Base-by-base conservation (phyloP, 2,797 vertebrate species). In the Paratrypauchen microcephalus region DNA sequence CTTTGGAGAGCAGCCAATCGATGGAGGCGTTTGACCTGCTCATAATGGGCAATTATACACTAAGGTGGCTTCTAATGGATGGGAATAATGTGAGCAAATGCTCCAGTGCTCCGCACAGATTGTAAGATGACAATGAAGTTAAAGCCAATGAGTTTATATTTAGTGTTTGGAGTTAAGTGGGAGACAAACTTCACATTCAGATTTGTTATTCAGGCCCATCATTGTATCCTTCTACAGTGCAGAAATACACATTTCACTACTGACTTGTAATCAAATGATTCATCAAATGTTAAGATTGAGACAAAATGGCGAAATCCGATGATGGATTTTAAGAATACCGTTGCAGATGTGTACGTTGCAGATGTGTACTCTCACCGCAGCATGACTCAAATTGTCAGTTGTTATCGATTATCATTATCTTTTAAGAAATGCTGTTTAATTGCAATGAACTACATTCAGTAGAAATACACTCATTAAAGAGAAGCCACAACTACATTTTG, bases 21-120 rank as follows among this genome's bases (percentile, higher is more conserved):
- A 75, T 72, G 30, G 21, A 30, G 30, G 67, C n/a, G 39, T 77
- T 63, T 81, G 65, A 74, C 50, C 69, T 52, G 39, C 4, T 55
- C 36, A 45, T 76, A 74, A 80, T 36, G 54, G 21, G 21, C 45
- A 74, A 71, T 84, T 70, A 67, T 56, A 30, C 19, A n/a, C 60
- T 73, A 19, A 18, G 41, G n/a, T 73, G 39, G 62, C 36, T 73
- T 18, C 69, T 24, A 71, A 69, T 71, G 60, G 59, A 52, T 69
- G 30, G 19, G 4, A 21, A 6, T 18, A 64, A 19, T 45, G 66
- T 26, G 58, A 72, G 39, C 74, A 69, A 65, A 74, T 70, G 58
- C 71, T 65, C 57, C 62, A 61, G 19, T 13, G 48, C 41, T 62
- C 66, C 16, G 28, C 18, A 66, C 62, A 48, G 16, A 23, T 18